Evolutionary conservation across 2,797 vertebrate genomes (phyloP), one percentile per base, ranked within the genome.

Genomic region (Lithobates sylvaticus): DNA sequence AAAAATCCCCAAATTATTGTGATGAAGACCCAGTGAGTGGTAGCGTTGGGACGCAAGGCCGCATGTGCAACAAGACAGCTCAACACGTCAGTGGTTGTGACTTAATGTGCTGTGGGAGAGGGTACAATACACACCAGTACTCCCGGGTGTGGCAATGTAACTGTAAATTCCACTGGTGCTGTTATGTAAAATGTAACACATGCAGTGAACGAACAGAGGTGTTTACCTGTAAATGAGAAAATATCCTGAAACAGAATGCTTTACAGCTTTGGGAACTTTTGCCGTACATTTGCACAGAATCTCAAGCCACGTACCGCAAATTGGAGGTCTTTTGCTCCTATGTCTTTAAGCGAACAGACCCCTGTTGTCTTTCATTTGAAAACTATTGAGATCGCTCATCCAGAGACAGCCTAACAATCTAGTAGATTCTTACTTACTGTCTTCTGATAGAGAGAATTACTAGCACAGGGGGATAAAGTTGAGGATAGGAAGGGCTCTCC

Each of bases 121-220:
- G 98, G 83, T 98, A 99, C 91, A 97, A 99, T 92, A 99, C 98
- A 0, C 98, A 99, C 92, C 98, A 99, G 91, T 99, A 99, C 86
- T 97, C 97, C 0, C 93, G 97, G 0, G 97, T 99, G 44, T 99
- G 98, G 98, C 97, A 99, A 93, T 99, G 98, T 94, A 98, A 99
- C 95, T 99, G 98, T 93, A 99, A 98, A 90, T 99, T 99, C 91
- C 97, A 99, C 88, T 99, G 98, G 98, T 99, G 98, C 94, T 99
- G 98, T 93, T 98, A 98, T 0, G 98, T 99, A 78, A 98, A 97
- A 81, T 99, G 98, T 92, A 99, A 98, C 95, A 99, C 97, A 0
- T 99, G 98, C 95, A 99, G 97, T 0, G 98, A 99, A 93, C 96
- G 96, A 94, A 99, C 98, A 74, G 97, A 99, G 89, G 97, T 99